Base-by-base conservation (phyloP, 1,140 invertebrate species). In the Macrosteles quadrilineatus region DNA sequence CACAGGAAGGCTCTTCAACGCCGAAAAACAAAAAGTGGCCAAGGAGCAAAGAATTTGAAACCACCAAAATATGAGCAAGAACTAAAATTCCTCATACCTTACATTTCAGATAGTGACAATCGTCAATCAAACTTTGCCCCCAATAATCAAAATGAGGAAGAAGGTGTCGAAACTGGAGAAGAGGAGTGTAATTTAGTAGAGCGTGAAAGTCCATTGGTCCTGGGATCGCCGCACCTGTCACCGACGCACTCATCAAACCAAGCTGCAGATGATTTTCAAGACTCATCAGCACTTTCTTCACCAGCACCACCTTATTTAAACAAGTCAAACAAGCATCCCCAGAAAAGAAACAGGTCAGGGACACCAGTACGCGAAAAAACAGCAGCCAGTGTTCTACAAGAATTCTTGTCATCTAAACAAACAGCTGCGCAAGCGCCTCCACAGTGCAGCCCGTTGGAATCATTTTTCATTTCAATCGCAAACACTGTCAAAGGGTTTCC, bases 11-110 rank as follows among this genome's bases (percentile, higher is more conserved):
- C 12, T 4, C 21, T 62, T 12, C 36, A 27, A 63, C 21, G 53
- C 31, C 53, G 62, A 63, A 14, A 47, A 19, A 64, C 59, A 45
- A 73, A 55, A 55, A 55, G 19, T 55, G 50, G 50, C 9, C 17
- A 19, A 55, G 36, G 6, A 40, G 36, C 50, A 11, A 55, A 55
- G 19, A 11, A 11, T 21, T 6, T 19, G 6, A 55, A 55, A 55
- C 50, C 50, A 11, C 50, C 50, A 11, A 55, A 21, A 4, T 55
- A 55, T 55, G 17, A 55, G 50, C 50, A 55, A 19, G 50, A 55
- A 55, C 50, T 55, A 19, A 19, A 6, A 55, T 40, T 40, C 17
- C 17, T 40, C 6, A 17, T 40, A 40, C 36, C 36, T 9, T 40
- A 40, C 17, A 40, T 55, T 11, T 6, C 19, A 11, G 50, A 55